Conservation (phyloP, 2,113 vertebrate species). For the Dasyurus viverrinus region DNA sequence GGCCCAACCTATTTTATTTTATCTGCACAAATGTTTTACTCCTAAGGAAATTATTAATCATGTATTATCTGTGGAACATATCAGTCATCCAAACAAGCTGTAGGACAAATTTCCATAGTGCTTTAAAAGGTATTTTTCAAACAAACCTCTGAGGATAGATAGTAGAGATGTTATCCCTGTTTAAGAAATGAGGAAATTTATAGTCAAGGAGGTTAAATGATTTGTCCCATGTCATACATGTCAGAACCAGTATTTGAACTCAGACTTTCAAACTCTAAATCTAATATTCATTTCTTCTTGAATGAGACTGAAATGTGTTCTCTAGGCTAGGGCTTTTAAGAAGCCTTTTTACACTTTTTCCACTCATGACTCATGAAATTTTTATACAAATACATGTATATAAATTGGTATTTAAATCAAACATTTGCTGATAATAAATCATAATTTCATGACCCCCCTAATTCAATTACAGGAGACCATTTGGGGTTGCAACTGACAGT, state of each 20-base stretch:
- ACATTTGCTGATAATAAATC: too few species aligned
- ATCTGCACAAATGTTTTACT: neutral
- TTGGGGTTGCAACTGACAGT: too few species aligned
- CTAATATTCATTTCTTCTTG: neutral
- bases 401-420: too few species aligned
- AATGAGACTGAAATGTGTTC: neutral
- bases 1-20: neutral
- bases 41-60: neutral
- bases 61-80: neutral
- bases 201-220: neutral
- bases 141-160: neutral
- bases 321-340: too few species aligned
- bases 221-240: neutral
- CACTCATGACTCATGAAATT: too few species aligned
- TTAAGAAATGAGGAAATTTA: neutral
- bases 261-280: neutral
- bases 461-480: too few species aligned
- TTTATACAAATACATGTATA: too few species aligned
- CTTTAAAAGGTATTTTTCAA: neutral
- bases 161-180: neutral
- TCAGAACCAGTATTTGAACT: neutral
- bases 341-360: too few species aligned
- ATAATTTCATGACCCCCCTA: too few species aligned
- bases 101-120: neutral
- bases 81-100: neutral